Base-by-base conservation (phyloP, 2,888 invertebrate genomes). In the Catonia carolina region DNA sequence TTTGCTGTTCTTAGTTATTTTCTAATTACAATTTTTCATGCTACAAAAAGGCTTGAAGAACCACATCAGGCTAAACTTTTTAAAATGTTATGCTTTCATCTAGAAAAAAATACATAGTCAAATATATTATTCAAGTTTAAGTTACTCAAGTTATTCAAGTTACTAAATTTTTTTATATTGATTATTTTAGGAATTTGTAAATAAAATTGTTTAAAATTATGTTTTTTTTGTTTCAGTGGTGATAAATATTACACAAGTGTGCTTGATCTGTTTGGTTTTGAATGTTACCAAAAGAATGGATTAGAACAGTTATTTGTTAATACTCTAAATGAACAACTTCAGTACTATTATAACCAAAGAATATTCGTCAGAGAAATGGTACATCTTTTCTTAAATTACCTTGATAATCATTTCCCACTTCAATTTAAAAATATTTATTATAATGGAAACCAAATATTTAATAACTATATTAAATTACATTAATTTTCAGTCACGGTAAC, bases 291-390 rank as follows among this genome's bases (percentile, higher is more conserved):
- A 64, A 79, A 83, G 66, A 96, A 96, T 73, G 82, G 85, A 10
- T 76, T 94, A 61, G 90, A 94, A 65, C 94, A 95, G 70, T 76
- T 96, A 7, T 83, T 92, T 64, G 85, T 93, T 2, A 96, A 96
- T 69, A 85, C 87, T 1, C 79, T 89, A 58, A 96, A 95, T 69
- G 95, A 96, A 70, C 93, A 95, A 73, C 80, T 96, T 70, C 94
- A 95, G 69, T 95, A 91, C 70, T 84, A 91, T 65, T 96, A 92
- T 72, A 89, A 93, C 67, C 95, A 96, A 72, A 81, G 89, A 68
- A 81, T 91, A 60, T 96, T 95, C 72, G 85, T 85, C 5, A 93
- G 90, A 86, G 95, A 95, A 78, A 85, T 89, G 84, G 83, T 77
- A 64, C 69, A 66, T 61, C 8, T 4, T 27, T 27, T n/a, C n/a